Base-by-base conservation (phyloP, 2,797 vertebrate genomes). In the Vespertilio murinus region DNA sequence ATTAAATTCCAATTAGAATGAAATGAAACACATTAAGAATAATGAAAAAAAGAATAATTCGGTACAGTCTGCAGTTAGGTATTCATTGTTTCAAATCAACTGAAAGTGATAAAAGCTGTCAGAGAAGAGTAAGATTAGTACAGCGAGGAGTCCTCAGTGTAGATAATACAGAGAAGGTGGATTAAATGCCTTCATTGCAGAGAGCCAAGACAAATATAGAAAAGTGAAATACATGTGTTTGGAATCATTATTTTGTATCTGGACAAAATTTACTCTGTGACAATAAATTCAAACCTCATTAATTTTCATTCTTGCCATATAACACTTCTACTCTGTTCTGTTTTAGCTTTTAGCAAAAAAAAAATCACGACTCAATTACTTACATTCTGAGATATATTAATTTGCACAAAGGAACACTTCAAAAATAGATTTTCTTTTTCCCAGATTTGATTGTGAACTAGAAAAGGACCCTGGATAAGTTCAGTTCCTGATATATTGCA, bases 361-460 rank as follows among this genome's bases (percentile, higher is more conserved):
- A 59, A 16, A 64, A 74, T 67, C n/a, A 47, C 8, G 70, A 73
- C 28, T 74, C 40, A 56, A 69, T 30, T 52, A 70, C 28, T 80
- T 79, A 83, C 8, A 75, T 93, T 74, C 28, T 77, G 40, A 40
- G 2, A 18, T 95, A 88, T 70, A 88, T 69, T n/a, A 86, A 82
- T 91, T 79, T 91, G 30, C 14, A 79, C 81, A 88, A 35, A 75
- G 16, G 17, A 82, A 9, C 38, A 86, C 30, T 86, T 88, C 23
- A 80, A 91, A 95, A 70, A 25, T 74, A 92, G n/a, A 79, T 70
- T 94, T 82, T 75, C 38, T 59, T 93, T 38, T 94, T 91, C 30
- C 56, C 13, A 85, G 89, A 91, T 93, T 17, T 81, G 30, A 91
- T 2, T 91, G 13, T 74, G 38, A 93, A 70, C 45, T 82, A 90